A percentile compares a stretch with the other conserved stretches of the same genome.
Conservation (phyloP, 2,888 invertebrate genomes). For the Cosmia trapezina region DNA sequence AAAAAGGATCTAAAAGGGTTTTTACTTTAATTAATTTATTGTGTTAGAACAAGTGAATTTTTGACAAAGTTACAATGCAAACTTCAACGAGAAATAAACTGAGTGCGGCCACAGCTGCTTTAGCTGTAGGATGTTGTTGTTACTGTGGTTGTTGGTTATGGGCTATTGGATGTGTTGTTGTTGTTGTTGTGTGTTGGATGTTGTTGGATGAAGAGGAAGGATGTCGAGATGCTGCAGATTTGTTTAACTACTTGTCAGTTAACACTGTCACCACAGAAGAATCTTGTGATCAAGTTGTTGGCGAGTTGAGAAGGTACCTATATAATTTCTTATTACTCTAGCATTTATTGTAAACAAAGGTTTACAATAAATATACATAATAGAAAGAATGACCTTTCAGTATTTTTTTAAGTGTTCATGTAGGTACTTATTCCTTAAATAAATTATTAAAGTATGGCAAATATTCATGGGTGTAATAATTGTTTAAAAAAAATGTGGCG, state of each 20-base stretch:
- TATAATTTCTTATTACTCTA: neutral
- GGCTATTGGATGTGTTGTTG: too few relatives aligned
- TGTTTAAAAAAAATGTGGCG: too few relatives aligned
- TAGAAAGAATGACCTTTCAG: neutral
- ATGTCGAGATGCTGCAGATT: slow-evolving; percentile 68
- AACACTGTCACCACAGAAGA: slow-evolving; percentile 73
- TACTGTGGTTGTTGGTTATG: too few relatives aligned
- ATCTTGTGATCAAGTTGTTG: slow-evolving; percentile 76
- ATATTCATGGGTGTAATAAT: too few relatives aligned
- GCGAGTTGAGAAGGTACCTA: slow-evolving; percentile 77
- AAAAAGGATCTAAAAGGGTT: neutral
- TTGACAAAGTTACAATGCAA: slow-evolving; percentile 63
- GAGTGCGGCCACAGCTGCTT: slow-evolving; percentile 69
- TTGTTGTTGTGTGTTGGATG: too few relatives aligned
- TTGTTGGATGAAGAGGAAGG: too few relatives aligned
- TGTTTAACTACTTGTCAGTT: slow-evolving; percentile 77
- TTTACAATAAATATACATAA: neutral
- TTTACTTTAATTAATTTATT: neutral
- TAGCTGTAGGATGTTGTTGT: slow-evolving; percentile 72
- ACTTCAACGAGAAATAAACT: slow-evolving; percentile 67
- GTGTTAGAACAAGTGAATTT: neutral
- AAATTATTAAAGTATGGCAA: too few relatives aligned
- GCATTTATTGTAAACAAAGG: slow-evolving; percentile 4
- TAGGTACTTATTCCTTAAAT: too few relatives aligned
- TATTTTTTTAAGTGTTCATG: too few relatives aligned